Evolutionary conservation across 1,140 invertebrate species (phyloP), one percentile per base, ranked within the genome.

Genomic region (Ruditapes philippinarum): DNA sequence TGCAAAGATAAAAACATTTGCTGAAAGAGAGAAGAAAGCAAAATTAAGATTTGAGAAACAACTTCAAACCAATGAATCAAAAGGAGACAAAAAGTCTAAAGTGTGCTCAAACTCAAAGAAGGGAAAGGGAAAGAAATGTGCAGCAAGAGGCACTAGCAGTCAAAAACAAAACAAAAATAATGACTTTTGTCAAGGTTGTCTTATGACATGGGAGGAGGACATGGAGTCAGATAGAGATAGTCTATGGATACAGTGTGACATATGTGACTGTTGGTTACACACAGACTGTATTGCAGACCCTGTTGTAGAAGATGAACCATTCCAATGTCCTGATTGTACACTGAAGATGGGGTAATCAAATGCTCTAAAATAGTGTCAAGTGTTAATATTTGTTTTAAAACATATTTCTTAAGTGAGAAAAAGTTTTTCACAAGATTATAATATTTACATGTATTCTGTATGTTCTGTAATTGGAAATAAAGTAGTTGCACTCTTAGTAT

Each of bases 171-270:
- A 31, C 7, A 31, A 12, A 4, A n/a, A 57, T 3, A 78, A 78
- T 11, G 74, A 78, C n/a, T 45, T 49, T 78, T 78, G 49, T 51
- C 36, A 78, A 11, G 74, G 11, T 19, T 78, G 40, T 54, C 49
- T 78, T 49, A 78, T 54, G 49, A 78, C 74, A 25, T 78, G 74
- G 74, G 28, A 49, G 19, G 74, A 78, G 49, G 74, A 78, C 40
- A 78, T n/a, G 17, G 49, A 5, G 11, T 45, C 74, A 49, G 74
- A 28, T n/a, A 17, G 22, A 49, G 74, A 78, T 5, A 11, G 40
- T 31, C 22, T 54, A 5, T 78, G 36, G 74, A 31, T 78, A 7
- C 74, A 78, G 31, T 78, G 74, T 78, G 74, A 78, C 31, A 31
- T 78, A 31, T 78, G 74, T 49, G 74, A 78, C 49, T 25, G 74